Evolutionary conservation across 2,888 invertebrate species (phyloP), one percentile per base, ranked within the genome.

Genomic region (Lithodes maja): DNA sequence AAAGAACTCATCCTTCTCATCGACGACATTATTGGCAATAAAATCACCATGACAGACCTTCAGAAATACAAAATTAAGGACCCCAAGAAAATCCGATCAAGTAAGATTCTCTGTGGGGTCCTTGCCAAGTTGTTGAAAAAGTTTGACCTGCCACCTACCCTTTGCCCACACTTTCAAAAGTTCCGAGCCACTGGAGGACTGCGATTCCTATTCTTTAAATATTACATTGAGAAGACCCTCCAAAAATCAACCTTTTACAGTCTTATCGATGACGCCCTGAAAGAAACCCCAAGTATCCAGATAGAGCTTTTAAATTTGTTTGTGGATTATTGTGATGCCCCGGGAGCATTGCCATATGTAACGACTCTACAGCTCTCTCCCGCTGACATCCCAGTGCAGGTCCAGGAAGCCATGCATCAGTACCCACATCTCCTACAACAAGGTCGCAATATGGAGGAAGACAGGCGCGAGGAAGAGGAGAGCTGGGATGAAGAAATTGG

Each of bases 181-280:
- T 75, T 54, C 74, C 52, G 78, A 61, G 79, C 86, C 15, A 68
- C 68, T 5, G 84, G 90, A n/a, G 85, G 83, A 3, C 61, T 90
- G 17, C 78, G 90, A 17, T 90, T 79, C 71, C 69, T 90, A 68
- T 88, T 90, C 52, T 83, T 86, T 53, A 90, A 88, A 81, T 85
- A 87, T 52, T 87, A 87, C 49, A 55, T 71, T 12, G 85, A 82
- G 50, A 87, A 90, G 52, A 80, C 79, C 52, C 61, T 90, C 17
- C 88, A 84, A 75, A 61, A n/a, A 53, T 17, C 74, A n/a, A 75
- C 79, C 12, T 86, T 90, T 17, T 71, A 68, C 3, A 86, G 85
- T 15, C 83, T 90, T 69, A 71, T 85, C 49, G 83, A 86, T 74
- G 90, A 90, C 49, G 55, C 83, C 54, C 12, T 85, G 55, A 52